These are phyloP conservation scores for Calcarius ornatus DNA, from an alignment of 2,113 vertebrate genomes.

Conservation along the genomic window DNA sequence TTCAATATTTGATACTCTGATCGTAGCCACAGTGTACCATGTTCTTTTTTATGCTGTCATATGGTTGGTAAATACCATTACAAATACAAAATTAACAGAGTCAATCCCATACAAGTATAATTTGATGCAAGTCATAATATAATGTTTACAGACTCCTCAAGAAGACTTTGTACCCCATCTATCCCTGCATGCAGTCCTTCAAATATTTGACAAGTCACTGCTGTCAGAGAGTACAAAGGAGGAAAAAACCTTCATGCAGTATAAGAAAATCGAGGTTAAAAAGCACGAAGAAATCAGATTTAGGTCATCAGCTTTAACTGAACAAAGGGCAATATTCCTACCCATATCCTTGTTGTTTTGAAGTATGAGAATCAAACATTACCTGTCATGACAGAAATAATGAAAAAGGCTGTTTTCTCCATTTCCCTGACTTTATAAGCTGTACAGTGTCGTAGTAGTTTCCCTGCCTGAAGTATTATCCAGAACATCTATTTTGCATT, in stretches of 20 bases:
- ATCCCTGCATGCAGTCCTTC: neutral
- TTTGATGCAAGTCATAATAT: neutral
- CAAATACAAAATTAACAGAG: neutral
- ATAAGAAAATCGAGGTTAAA: neutral
- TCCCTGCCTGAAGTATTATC: neutral
- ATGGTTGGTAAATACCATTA: neutral
- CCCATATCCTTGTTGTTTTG: neutral
- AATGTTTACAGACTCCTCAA: neutral
- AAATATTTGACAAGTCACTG: neutral
- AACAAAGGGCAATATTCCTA: neutral
- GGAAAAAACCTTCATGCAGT: neutral
- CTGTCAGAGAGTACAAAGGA: neutral
- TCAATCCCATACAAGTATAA: neutral
- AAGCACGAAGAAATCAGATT: neutral
- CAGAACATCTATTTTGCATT: slow-evolving; percentile 37
- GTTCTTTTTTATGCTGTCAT: neutral
- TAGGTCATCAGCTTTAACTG: neutral
- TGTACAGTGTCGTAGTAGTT: neutral
- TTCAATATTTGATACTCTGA: slow-evolving; percentile 39
- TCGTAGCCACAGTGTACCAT: neutral
- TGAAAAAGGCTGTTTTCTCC: neutral
- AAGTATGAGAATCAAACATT: neutral
- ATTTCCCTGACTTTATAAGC: neutral
- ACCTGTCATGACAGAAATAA: neutral
- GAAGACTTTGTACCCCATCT: neutral